Conservation (phyloP, 2,113 vertebrate species). For the Candoia aspera region DNA sequence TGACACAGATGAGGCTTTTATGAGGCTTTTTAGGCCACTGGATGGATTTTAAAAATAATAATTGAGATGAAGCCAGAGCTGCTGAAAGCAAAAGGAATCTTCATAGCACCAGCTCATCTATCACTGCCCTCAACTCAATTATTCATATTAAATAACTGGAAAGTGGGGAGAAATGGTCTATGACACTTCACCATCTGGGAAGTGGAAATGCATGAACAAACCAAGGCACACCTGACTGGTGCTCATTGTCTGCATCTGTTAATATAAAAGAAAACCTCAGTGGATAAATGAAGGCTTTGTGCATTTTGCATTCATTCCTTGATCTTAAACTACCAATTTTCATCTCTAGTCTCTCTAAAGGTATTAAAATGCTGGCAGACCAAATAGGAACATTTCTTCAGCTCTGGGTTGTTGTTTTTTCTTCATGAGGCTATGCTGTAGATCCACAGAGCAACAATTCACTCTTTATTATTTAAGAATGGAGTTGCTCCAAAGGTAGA, state of each 20-base stretch:
- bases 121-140: accelerated
- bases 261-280: background rate
- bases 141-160: slow-evolving; percentile 8
- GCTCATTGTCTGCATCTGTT: background rate
- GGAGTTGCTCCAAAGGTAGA: background rate
- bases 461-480: background rate
- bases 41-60: slow-evolving; percentile 42
- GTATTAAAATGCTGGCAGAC: background rate
- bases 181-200: background rate
- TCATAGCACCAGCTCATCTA: accelerated
- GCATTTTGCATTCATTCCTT: background rate
- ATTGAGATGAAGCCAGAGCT: slow-evolving; percentile 47
- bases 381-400: background rate
- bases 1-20: slow-evolving; percentile 49
- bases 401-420: background rate
- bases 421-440: background rate
- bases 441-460: background rate
- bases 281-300: background rate
- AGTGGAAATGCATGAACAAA: background rate
- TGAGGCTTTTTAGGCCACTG: slow-evolving; percentile 59
- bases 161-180: background rate
- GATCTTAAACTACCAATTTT: background rate
- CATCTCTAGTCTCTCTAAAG: background rate
- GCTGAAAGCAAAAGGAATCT: slow-evolving; percentile 30
- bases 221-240: background rate